Base-by-base conservation (phyloP, 2,113 vertebrate species). In the Bubo bubo region DNA sequence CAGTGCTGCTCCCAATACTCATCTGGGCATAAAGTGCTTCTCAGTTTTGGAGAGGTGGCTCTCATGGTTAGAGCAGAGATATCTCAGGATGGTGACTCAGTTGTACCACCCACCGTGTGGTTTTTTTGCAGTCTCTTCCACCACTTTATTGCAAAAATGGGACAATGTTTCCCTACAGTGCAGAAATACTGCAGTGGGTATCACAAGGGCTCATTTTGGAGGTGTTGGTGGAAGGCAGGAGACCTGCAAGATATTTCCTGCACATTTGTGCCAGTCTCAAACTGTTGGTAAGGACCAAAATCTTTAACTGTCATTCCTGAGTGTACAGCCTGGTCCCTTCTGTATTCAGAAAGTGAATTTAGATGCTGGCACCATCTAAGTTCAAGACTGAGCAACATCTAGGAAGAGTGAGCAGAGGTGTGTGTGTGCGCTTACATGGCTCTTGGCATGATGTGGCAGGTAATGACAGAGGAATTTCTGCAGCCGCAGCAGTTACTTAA, bases 371-470 rank as follows among this genome's bases (percentile, higher is more conserved):
- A 30, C 58, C 9, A 37, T 28, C 41, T 74, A 50, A 84, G 86
- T 62, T 83, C 64, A 72, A 56, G 60, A 73, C 58, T 39, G 9
- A 74, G 22, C 52, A 80, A 35, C 45, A 14, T 72, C 47, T 27
- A 52, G 82, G 92, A 94, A 81, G 59, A 15, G 22, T 63, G 80
- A 77, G 56, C 56, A 85, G 60, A 85, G 85, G 92, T 87, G 77
- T 92, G n/a, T 6, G 1, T 19, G 22, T 55, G 41, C 0, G 1
- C 26, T 18, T 73, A 35, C 0, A 0, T 67, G 79, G 32, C n/a
- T 82, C 37, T 34, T 92, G 90, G 66, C 23, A 0, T 75, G 73
- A 74, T 59, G 13, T 60, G 56, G 66, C 74, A 93, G 39, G 66
- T 85, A 74, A 59, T 7, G n/a, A 59, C 14, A 73, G 66, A 13